A percentile compares a stretch with the other conserved stretches of the same genome.
Conservation (phyloP, 2,888 invertebrate species). For the Apeira syringaria region DNA sequence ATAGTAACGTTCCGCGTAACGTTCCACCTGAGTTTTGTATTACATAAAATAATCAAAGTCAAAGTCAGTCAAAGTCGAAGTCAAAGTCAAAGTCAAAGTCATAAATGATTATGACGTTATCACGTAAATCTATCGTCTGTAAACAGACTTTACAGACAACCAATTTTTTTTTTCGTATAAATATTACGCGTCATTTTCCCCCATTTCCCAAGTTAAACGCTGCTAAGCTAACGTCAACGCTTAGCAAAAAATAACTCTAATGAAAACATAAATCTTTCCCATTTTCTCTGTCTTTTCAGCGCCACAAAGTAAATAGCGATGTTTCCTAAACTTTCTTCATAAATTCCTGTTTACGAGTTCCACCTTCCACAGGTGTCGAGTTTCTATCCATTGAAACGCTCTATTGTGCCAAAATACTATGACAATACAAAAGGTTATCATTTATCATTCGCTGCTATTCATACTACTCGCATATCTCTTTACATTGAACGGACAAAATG, state of each 20-base stretch:
- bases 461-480: conserved; percentile 18
- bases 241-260: neutral
- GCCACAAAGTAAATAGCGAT: conserved; percentile 14
- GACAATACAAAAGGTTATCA: conserved; percentile 22
- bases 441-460: conserved; percentile 18
- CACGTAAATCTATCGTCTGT: too few species aligned
- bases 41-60: too few species aligned
- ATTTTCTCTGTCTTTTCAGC: conserved; percentile 1
- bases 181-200: too few species aligned
- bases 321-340: conserved; percentile 17
- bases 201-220: too few species aligned
- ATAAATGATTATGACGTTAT: too few species aligned
- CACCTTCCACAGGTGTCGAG: conserved; percentile 19
- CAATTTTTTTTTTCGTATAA: too few species aligned
- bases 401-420: conserved; percentile 17
- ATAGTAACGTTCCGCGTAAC: too few species aligned
- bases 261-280: conserved; percentile 1
- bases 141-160: too few species aligned
- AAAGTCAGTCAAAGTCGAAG: too few species aligned
- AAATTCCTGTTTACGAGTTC: conserved; percentile 12
- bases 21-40: too few species aligned
- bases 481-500: conserved; percentile 4
- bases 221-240: too few species aligned
- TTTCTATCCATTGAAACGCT: conserved; percentile 11
- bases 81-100: too few species aligned